phyloP scores from a whole-genome alignment of 2,888 invertebrate genomes.

The Crocallis elinguaria region DNA sequence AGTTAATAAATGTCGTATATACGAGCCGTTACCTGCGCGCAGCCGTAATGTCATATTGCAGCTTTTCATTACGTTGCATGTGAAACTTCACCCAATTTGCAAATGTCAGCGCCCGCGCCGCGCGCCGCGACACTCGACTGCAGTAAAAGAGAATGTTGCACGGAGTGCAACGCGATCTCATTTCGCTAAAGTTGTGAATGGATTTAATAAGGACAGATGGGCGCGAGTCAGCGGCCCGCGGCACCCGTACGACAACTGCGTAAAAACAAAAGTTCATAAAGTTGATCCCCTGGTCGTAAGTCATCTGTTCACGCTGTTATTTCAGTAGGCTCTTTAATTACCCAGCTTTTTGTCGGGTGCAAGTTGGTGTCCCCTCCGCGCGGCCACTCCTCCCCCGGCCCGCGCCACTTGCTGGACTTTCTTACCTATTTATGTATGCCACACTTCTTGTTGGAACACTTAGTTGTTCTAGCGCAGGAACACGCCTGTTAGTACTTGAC shows the following conservation, averaged over 20 bases:
- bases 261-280: constrained; percentile 35
- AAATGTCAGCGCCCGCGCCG: constrained; percentile 4
- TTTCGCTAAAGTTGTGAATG: background rate
- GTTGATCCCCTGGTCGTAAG: constrained; percentile 30
- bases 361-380: constrained; percentile 2
- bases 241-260: constrained; percentile 15
- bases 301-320: constrained; percentile 34
- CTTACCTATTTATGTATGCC: background rate
- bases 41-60: constrained; percentile 11
- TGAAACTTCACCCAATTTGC: constrained; percentile 7
- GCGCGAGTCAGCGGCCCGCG: background rate
- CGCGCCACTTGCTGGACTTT: background rate
- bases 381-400: background rate
- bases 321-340: constrained; percentile 33
- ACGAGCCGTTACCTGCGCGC: background rate
- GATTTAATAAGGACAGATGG: background rate
- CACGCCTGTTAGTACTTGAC: too few species aligned
- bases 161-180: background rate
- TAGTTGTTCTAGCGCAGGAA: background rate
- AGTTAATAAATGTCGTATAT: constrained; percentile 11
- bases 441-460: background rate
- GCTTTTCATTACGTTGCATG: constrained; percentile 10
- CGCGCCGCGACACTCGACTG: background rate
- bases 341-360: constrained; percentile 31
- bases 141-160: background rate